phyloP scores from a whole-genome alignment of 2,113 vertebrate species.

The Acanthochromis polyacanthus region DNA sequence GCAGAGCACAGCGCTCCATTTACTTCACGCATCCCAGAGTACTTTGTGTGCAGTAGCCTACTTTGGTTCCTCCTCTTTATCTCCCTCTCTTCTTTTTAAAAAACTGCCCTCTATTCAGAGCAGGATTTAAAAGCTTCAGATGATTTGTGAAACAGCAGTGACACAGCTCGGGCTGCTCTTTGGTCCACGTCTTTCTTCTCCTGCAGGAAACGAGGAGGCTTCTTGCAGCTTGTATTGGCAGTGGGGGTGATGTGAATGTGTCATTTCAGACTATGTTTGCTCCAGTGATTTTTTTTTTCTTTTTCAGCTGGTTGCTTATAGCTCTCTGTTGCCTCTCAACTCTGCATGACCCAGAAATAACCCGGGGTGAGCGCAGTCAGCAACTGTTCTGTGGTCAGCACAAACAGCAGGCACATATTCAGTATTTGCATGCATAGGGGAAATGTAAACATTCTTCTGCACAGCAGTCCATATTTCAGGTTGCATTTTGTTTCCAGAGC shows the following conservation, averaged over 20 bases:
- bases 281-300: constrained; percentile 28
- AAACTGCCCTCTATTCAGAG: constrained; percentile 31
- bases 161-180: constrained; percentile 1
- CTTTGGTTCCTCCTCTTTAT: constrained; percentile 47
- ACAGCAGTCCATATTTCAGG: constrained; percentile 20
- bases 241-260: constrained; percentile 34
- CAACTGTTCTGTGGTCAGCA: constrained; percentile 70
- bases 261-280: constrained; percentile 48
- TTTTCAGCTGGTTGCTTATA: constrained; percentile 48
- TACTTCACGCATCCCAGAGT: constrained; percentile 25
- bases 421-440: constrained; percentile 31
- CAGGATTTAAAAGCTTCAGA: constrained; percentile 38
- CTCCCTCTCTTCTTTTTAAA: constrained; percentile 1
- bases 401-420: constrained; percentile 49
- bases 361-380: constrained; percentile 62
- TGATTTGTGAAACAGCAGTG: constrained; percentile 37
- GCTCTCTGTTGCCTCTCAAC: constrained; percentile 59
- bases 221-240: constrained; percentile 27
- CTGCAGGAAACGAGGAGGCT: constrained; percentile 7
- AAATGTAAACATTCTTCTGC: constrained; percentile 24
- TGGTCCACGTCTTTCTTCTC: constrained; percentile 8
- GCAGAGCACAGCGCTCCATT: constrained; percentile 43
- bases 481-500: constrained; percentile 8
- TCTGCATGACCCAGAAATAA: constrained; percentile 73
- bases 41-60: constrained; percentile 64